These are phyloP conservation scores for Eristalis pertinax DNA, from an alignment of 2,888 invertebrate genomes.

Conservation along the genomic window DNA sequence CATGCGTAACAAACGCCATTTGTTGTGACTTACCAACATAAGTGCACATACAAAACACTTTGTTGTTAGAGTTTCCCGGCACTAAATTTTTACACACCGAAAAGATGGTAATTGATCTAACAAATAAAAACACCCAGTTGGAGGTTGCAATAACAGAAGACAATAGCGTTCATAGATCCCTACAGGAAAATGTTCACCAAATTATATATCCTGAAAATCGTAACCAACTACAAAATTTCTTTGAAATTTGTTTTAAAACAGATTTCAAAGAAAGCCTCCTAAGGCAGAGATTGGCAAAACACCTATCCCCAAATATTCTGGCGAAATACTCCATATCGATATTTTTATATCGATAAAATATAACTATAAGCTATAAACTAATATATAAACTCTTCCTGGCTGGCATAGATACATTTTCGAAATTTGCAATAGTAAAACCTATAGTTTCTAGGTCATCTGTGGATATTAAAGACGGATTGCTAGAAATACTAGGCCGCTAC, in stretches of 20 bases:
- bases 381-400: no score
- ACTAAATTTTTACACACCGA: conserved; percentile 23
- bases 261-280: conserved; percentile 62
- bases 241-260: conserved; percentile 30
- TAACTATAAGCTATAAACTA: no score
- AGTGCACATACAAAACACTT: no score
- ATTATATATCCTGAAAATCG: background rate
- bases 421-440: conserved; percentile 27
- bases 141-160: conserved; percentile 7
- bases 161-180: conserved; percentile 17
- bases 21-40: background rate
- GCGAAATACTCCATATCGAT: no score
- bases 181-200: background rate
- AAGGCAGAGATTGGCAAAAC: conserved; percentile 38
- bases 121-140: background rate
- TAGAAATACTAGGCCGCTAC: conserved; percentile 8
- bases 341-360: conserved; percentile 36
- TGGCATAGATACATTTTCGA: conserved; percentile 23
- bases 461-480: conserved; percentile 3
- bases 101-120: conserved; percentile 5
- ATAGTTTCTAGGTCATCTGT: conserved; percentile 21
- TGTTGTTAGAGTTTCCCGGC: no score
- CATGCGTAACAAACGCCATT: conserved; percentile 38
- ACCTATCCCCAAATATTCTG: conserved; percentile 43
- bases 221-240: conserved; percentile 23